Evolutionary conservation across 2,888 invertebrate species (phyloP), one percentile per base, ranked within the genome.

Genomic region (Zhengitettix transpicula): DNA sequence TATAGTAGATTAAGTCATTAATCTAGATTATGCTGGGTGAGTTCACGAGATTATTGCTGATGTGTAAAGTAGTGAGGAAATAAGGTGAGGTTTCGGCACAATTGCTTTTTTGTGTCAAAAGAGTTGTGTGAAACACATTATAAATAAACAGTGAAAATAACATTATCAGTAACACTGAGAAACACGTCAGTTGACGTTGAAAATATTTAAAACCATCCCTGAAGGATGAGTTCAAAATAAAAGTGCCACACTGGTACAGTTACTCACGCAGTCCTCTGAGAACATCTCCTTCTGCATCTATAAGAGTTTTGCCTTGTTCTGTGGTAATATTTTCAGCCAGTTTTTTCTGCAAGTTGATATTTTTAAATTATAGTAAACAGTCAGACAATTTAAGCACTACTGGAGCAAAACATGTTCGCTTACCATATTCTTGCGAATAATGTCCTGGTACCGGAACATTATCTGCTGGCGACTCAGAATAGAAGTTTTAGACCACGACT

Each of bases 211-310:
- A 14, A 7, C 8, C 8, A 8, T 8, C 47, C 5, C 5, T 47
- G 47, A 47, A 14, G 5, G 47, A 47, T 28, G 28, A 28, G 28
- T 2, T 7, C 7, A 28, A 28, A 2, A 28, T 1, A 54, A 52
- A 53, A 53, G 54, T 40, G 5, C n/a, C 15, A 53, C n/a, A n/a
- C 5, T 15, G 16, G n/a, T n/a, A n/a, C 41, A 41, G 28, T 28
- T 14, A 84, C 90, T 85, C 78, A 94, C 94, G 99, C 62, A 99
- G 81, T 62, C 99, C 99, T 71, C 99, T 82, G 62, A 94, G 81
- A 3, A 99, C 97, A 75, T 99, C 99, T 51, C 99, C 99, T 72
- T 98, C 96, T 0, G 99, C 98, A 76, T 99, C 99, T 12, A 86
- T 84, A 64, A 93, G 77, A 0, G 99, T 99, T 73, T 99, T 99